A percentile compares a stretch with the other conserved stretches of the same genome.
phyloP scores from a whole-genome alignment of 2,113 vertebrate genomes.

The Mohoua ochrocephala region DNA sequence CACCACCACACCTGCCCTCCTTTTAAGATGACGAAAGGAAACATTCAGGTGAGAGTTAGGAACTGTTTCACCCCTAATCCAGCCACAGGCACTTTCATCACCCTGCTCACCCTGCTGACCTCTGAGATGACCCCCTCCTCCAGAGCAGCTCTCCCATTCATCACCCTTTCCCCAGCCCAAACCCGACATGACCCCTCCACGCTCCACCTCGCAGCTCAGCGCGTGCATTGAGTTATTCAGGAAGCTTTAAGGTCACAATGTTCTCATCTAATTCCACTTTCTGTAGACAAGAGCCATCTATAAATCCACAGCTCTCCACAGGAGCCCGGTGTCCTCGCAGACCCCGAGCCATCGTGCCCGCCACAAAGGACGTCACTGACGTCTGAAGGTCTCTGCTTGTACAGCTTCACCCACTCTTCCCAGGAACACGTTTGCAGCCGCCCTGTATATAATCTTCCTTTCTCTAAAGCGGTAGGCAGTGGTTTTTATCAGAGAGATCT shows the following conservation, averaged over 20 bases:
- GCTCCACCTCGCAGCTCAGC: background rate
- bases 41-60: background rate
- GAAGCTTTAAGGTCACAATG: background rate
- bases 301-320: background rate
- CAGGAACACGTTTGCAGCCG: background rate
- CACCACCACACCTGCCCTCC: no score
- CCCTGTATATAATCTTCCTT: background rate
- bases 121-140: background rate
- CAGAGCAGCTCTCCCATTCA: background rate
- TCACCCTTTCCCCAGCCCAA: background rate
- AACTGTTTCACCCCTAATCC: background rate
- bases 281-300: background rate
- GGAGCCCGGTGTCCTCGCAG: background rate
- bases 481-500: background rate
- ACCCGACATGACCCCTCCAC: rapidly evolving
- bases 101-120: background rate
- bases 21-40: background rate
- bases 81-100: background rate
- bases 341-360: background rate
- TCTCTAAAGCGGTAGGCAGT: background rate
- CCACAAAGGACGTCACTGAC: rapidly evolving
- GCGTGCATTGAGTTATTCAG: rapidly evolving
- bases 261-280: background rate
- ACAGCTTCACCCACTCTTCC: background rate
- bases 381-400: background rate